phyloP scores from a whole-genome alignment of 2,113 vertebrate species.

The Thalassarche chlororhynchos region DNA sequence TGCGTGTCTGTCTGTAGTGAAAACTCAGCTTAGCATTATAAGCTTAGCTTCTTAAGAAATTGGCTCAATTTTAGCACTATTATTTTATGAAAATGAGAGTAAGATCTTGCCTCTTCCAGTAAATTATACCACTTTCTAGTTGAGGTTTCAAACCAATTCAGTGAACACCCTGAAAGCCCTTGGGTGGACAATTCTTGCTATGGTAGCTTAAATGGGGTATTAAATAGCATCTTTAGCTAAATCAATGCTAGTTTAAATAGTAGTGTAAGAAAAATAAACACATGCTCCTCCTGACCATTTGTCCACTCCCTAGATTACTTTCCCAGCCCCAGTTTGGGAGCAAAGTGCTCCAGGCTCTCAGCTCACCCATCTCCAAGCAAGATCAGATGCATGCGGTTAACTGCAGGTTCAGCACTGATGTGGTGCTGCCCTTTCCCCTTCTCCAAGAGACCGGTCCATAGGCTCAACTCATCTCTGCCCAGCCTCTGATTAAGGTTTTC shows the following conservation, averaged over 20 bases:
- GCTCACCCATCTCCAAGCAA: neutral
- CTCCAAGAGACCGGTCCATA: neutral
- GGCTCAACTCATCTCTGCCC: neutral
- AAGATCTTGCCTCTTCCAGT: neutral
- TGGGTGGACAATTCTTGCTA: neutral
- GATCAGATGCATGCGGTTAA: fast-evolving
- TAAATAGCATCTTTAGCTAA: neutral
- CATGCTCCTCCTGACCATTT: neutral
- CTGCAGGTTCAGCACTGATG: neutral
- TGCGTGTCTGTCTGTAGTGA: neutral
- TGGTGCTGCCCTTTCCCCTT: neutral
- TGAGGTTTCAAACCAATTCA: neutral
- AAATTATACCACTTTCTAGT: neutral
- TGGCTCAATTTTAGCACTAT: neutral
- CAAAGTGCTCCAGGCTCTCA: neutral
- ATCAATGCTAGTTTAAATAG: neutral
- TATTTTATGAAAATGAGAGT: neutral
- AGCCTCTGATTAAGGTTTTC: neutral
- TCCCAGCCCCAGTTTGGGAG: neutral
- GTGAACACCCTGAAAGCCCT: neutral
- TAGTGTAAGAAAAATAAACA: neutral
- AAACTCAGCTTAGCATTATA: neutral
- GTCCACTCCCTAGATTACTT: neutral
- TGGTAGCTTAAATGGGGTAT: neutral
- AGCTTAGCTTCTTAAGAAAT: neutral